phyloP scores from a whole-genome alignment of 2,113 vertebrate genomes.

The Electrona antarctica region DNA sequence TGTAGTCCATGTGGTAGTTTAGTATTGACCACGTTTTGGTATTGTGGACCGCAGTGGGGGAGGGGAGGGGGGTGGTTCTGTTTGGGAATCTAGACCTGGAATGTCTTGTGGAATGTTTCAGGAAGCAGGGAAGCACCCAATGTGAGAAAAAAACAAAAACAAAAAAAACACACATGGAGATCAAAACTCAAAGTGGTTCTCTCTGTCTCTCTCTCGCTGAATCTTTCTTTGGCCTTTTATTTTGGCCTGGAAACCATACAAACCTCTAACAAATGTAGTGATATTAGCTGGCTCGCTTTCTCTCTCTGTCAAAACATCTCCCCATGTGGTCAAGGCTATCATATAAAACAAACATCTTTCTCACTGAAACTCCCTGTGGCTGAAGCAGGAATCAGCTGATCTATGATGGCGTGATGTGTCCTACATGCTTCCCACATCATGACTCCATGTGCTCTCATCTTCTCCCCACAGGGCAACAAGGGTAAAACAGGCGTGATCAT shows the following conservation, averaged over 20 bases:
- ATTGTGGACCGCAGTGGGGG: too few relatives aligned
- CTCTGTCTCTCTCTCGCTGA: conserved; percentile 13
- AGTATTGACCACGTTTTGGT: too few relatives aligned
- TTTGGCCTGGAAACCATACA: too few relatives aligned
- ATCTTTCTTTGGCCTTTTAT: too few relatives aligned
- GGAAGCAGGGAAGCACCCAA: conserved; percentile 37
- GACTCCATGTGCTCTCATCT: not conserved
- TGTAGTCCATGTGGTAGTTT: too few relatives aligned
- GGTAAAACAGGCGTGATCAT: conserved; percentile 90
- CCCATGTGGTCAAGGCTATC: too few relatives aligned
- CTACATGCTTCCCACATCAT: not conserved
- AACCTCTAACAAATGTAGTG: too few relatives aligned
- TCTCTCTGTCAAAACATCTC: not conserved
- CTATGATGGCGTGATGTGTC: not conserved
- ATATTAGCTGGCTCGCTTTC: too few relatives aligned
- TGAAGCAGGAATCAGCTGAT: not conserved
- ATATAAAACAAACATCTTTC: too few relatives aligned
- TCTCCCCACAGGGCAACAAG: conserved; percentile 83
- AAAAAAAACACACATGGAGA: conserved; percentile 47
- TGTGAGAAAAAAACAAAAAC: conserved; percentile 23
- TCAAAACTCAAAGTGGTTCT: conserved; percentile 32
- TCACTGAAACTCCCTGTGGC: too few relatives aligned
- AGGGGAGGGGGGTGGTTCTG: conserved; percentile 1
- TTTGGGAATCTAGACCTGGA: conserved; percentile 57
- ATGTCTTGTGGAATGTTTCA: conserved; percentile 65